These are phyloP conservation scores for Epicauta chinensis DNA, from an alignment of 1,140 invertebrate genomes.

Conservation along the genomic window DNA sequence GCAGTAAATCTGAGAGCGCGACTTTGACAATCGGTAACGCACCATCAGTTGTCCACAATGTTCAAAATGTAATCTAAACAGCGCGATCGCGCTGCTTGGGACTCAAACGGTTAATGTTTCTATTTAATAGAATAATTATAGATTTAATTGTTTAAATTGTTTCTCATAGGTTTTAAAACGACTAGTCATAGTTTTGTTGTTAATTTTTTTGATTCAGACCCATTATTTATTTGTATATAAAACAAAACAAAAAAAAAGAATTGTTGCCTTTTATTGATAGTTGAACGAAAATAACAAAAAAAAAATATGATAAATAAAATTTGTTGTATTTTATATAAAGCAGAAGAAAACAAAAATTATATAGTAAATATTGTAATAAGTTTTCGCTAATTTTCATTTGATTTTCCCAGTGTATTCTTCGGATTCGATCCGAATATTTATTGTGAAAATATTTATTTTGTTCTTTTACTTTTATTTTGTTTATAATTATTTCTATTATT, in stretches of 20 bases:
- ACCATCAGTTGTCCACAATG: no score
- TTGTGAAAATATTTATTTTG: conserved; percentile 7
- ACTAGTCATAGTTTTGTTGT: conserved; percentile 32
- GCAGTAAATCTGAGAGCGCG: no score
- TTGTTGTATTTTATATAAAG: neutral
- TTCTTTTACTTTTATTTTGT: conserved; percentile 7
- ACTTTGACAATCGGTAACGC: no score
- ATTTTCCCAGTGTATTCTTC: conserved; percentile 7
- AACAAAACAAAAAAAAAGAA: neutral
- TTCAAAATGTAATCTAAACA: no score
- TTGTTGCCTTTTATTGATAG: conserved; percentile 19
- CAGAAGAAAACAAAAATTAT: neutral
- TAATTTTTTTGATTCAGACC: conserved; percentile 20
- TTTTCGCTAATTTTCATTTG: neutral
- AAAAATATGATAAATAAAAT: conserved; percentile 2
- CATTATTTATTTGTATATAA: conserved; percentile 33
- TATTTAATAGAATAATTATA: conserved; percentile 6
- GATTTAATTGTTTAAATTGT: conserved; percentile 13
- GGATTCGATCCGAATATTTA: no score
- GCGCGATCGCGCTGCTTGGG: no score
- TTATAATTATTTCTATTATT: conserved; percentile 7
- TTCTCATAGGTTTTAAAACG: conserved; percentile 16
- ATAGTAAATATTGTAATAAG: conserved; percentile 3
- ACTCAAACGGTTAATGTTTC: conserved; percentile 9
- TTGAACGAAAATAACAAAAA: conserved; percentile 8